Evolutionary conservation across 2,113 vertebrate species (phyloP).

Genomic region (Panthera tigris): DNA sequence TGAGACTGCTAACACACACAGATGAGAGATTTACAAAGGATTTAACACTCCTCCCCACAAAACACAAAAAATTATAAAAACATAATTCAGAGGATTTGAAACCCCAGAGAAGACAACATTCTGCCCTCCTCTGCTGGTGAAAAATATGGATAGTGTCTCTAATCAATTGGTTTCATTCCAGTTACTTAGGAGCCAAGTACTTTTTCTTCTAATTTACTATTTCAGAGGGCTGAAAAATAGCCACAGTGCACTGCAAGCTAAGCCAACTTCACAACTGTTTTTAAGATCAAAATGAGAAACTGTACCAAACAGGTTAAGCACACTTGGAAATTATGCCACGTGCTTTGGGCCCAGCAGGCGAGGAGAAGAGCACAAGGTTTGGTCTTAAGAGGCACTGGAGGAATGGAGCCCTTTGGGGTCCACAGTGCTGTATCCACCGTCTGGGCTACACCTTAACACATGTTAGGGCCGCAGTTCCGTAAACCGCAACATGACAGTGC

Average conservation of each 20-base stretch:
- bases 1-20: background rate
- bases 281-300: constrained; percentile 20
- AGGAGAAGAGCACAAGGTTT: background rate
- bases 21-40: background rate
- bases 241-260: background rate
- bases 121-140: background rate
- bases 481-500: background rate
- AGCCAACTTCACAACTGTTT: background rate
- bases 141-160: constrained; percentile 8
- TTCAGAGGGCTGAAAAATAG: background rate
- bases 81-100: background rate
- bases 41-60: constrained; percentile 5
- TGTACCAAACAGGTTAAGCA: background rate
- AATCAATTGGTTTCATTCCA: constrained; percentile 43
- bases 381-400: background rate
- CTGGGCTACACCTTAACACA: background rate
- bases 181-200: background rate
- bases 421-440: background rate
- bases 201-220: constrained; percentile 39
- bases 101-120: background rate
- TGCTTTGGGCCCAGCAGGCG: background rate
- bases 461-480: background rate
- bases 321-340: background rate
- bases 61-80: constrained; percentile 14
- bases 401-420: background rate